These are phyloP conservation scores for Caenorhabditis latens DNA, from an alignment of 1,140 invertebrate species.

Conservation along the genomic window DNA sequence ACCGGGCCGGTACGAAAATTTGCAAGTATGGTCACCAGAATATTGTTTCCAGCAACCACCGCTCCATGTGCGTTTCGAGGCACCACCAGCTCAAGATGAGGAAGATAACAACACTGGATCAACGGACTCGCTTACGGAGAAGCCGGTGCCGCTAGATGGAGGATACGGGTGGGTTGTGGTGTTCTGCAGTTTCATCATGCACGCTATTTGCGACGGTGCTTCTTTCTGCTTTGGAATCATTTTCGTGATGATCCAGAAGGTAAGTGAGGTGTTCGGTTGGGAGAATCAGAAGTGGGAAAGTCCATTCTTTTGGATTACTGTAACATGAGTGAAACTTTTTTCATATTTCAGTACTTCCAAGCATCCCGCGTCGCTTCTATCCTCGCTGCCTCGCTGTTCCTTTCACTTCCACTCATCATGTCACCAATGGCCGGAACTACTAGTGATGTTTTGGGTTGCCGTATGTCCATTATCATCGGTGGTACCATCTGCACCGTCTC, in stretches of 20 bases:
- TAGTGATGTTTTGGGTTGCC: slow-evolving; percentile 41
- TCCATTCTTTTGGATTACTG: not conserved
- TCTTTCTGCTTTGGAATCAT: slow-evolving; percentile 78
- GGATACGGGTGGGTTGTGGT: slow-evolving; percentile 89
- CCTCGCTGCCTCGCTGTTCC: not conserved
- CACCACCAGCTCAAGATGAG: not conserved
- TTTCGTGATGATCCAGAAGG: slow-evolving; percentile 81
- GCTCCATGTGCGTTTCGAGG: not conserved
- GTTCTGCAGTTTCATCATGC: slow-evolving; percentile 93
- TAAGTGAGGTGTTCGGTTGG: not conserved
- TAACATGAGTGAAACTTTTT: not conserved
- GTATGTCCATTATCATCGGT: not conserved
- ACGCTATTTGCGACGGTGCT: slow-evolving; percentile 93
- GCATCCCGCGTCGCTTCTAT: not conserved
- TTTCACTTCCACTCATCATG: slow-evolving; percentile 27
- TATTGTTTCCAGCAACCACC: slow-evolving; percentile 8
- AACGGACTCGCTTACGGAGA: not conserved
- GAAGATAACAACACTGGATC: not conserved
- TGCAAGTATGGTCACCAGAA: no score
- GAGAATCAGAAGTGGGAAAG: no score
- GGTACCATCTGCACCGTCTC: not conserved
- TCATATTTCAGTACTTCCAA: slow-evolving; percentile 39
- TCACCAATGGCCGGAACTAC: slow-evolving; percentile 33
- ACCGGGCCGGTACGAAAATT: no score
- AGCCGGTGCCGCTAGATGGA: slow-evolving; percentile 68